Evolutionary conservation across 2,797 vertebrate genomes (phyloP).

Genomic region (Chromobotia macracanthus): DNA sequence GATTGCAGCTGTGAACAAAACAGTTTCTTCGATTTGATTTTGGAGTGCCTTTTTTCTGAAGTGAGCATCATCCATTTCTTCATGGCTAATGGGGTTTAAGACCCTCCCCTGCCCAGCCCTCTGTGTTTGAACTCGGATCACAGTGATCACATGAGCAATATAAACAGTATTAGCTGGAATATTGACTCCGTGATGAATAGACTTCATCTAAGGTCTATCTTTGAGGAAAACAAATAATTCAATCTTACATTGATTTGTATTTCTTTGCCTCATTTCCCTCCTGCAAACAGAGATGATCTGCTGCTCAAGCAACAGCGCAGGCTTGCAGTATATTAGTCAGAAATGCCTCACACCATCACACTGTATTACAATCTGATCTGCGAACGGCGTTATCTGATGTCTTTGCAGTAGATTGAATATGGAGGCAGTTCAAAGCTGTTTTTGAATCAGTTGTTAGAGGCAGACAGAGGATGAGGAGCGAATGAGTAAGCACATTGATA

Average conservation of each 20-base stretch:
- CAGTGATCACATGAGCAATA: neutral
- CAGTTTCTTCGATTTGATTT: no score
- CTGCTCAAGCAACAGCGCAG: neutral
- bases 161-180: neutral
- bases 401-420: constrained; percentile 6
- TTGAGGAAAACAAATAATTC: constrained; percentile 3
- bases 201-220: neutral
- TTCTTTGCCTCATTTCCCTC: neutral
- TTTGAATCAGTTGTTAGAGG: constrained; percentile 36
- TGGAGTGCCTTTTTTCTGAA: no score
- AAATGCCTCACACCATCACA: neutral
- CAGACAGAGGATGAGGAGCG: neutral
- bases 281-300: neutral
- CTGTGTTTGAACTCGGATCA: neutral
- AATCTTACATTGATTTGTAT: neutral
- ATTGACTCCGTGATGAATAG: neutral
- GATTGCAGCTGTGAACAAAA: no score
- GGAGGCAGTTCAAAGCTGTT: constrained; percentile 9
- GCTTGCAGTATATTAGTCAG: neutral
- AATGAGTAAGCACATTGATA: constrained; percentile 35
- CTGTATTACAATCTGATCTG: neutral
- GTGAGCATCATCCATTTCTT: no score
- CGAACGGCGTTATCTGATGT: neutral
- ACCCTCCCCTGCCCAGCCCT: no score
- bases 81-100: no score